Evolutionary conservation across 2,113 vertebrate species (phyloP).

Genomic region (Perccottus glenii): DNA sequence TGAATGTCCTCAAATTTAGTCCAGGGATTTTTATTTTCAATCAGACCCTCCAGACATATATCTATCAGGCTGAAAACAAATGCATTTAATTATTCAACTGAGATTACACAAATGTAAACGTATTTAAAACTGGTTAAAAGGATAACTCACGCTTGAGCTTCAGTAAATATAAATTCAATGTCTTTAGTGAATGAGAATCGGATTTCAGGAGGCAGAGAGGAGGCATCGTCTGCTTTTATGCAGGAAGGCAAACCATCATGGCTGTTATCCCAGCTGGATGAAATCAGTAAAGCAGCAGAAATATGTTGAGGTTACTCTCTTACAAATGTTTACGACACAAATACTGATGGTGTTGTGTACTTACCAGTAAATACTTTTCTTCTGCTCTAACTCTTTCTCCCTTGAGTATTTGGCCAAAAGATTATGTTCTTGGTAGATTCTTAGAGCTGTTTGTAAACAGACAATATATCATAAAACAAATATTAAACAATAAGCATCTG

Average conservation of each 20-base stretch:
- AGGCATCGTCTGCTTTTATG: constrained; percentile 9
- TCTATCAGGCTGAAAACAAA: constrained; percentile 42
- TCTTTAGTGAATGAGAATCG: constrained; percentile 64
- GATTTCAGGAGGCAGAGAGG: constrained; percentile 53
- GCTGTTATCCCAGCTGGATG: constrained; percentile 58
- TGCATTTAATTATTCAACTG: neutral
- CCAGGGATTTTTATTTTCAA: constrained; percentile 38
- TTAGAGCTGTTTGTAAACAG: constrained; percentile 36
- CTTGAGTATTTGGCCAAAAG: constrained; percentile 12
- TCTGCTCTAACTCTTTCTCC: constrained; percentile 27
- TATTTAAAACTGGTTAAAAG: neutral
- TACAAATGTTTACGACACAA: too few species aligned
- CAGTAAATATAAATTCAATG: constrained; percentile 32
- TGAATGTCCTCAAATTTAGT: constrained; percentile 25
- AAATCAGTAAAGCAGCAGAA: neutral
- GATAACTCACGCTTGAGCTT: constrained; percentile 26
- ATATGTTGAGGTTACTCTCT: neutral
- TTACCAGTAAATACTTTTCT: constrained; percentile 39
- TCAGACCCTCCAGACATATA: constrained; percentile 48
- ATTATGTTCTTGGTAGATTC: constrained; percentile 34
- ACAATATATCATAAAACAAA: neutral
- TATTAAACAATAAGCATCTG: neutral
- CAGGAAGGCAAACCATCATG: constrained; percentile 53
- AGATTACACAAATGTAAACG: neutral
- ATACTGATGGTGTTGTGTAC: neutral